Conservation (phyloP, 2,113 vertebrate species). For the Larimichthys crocea region DNA sequence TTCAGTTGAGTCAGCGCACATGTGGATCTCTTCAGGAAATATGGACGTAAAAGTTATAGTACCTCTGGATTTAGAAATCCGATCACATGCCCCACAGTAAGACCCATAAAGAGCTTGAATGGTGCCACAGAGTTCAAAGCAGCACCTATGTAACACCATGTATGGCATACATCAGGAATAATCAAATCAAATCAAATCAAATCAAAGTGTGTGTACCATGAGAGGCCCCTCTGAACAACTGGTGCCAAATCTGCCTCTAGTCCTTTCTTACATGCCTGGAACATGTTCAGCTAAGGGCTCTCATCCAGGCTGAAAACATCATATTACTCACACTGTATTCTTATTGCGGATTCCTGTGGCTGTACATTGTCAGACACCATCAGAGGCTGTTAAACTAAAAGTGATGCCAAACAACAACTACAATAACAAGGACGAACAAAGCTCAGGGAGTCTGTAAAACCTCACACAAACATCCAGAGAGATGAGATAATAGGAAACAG, state of each 20-base stretch:
- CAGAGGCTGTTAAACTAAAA: conserved; percentile 1
- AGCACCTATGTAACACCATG: conserved; percentile 15
- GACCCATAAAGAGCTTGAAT: neutral
- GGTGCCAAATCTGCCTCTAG: conserved; percentile 3
- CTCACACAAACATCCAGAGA: neutral
- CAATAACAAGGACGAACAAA: conserved; percentile 8
- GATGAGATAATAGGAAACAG: conserved; percentile 18
- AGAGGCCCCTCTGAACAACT: conserved; percentile 18
- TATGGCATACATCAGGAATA: conserved; percentile 33
- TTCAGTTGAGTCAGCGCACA: neutral
- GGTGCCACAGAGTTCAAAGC: neutral
- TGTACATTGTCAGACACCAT: neutral
- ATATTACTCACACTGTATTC: conserved; percentile 8
- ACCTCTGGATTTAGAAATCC: neutral
- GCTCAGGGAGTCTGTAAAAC: neutral
- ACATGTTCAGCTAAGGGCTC: conserved; percentile 33
- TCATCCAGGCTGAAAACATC: conserved; percentile 26
- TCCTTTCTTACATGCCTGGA: conserved; percentile 32
- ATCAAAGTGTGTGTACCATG: conserved; percentile 17
- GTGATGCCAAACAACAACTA: neutral
- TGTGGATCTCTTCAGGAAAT: neutral
- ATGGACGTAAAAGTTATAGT: neutral
- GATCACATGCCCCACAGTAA: neutral
- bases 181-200: conserved; percentile 24
- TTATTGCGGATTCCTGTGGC: neutral